These are phyloP conservation scores for Tachyglossus aculeatus DNA, from an alignment of 2,797 vertebrate genomes.

Conservation along the genomic window DNA sequence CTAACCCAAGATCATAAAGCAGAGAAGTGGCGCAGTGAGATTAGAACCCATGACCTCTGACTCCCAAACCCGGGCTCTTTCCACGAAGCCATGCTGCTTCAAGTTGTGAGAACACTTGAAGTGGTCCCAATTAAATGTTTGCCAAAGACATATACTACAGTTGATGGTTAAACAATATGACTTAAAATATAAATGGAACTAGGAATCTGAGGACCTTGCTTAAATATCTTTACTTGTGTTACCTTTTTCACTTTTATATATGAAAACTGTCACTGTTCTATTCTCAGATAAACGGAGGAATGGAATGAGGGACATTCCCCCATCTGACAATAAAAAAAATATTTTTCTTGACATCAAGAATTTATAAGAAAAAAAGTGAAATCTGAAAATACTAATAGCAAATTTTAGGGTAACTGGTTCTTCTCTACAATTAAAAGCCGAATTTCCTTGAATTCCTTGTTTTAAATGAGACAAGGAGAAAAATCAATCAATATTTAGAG, in stretches of 20 bases:
- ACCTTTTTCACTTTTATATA: conserved; percentile 35
- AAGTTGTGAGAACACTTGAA: conserved; percentile 48
- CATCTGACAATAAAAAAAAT: neutral
- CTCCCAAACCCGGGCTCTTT: too few relatives aligned
- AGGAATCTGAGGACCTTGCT: conserved; percentile 65
- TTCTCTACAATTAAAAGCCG: too few relatives aligned
- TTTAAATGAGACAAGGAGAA: neutral
- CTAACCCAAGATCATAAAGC: too few relatives aligned
- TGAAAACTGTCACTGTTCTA: conserved; percentile 23
- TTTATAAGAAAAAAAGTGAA: too few relatives aligned
- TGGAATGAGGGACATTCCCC: neutral
- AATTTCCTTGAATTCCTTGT: neutral
- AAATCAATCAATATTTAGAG: conserved; percentile 2
- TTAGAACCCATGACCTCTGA: too few relatives aligned
- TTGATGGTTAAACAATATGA: conserved; percentile 56
- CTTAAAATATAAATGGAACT: conserved; percentile 62
- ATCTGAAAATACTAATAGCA: too few relatives aligned
- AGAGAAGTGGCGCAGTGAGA: too few relatives aligned
- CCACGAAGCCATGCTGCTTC: too few relatives aligned
- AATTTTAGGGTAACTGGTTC: too few relatives aligned
- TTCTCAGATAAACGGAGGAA: neutral
- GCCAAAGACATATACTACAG: conserved; percentile 54
- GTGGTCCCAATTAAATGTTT: conserved; percentile 64
- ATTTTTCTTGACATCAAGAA: too few relatives aligned
- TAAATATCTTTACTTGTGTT: conserved; percentile 45